Evolutionary conservation across 2,113 vertebrate species (phyloP).

Genomic region (Chauna torquata): DNA sequence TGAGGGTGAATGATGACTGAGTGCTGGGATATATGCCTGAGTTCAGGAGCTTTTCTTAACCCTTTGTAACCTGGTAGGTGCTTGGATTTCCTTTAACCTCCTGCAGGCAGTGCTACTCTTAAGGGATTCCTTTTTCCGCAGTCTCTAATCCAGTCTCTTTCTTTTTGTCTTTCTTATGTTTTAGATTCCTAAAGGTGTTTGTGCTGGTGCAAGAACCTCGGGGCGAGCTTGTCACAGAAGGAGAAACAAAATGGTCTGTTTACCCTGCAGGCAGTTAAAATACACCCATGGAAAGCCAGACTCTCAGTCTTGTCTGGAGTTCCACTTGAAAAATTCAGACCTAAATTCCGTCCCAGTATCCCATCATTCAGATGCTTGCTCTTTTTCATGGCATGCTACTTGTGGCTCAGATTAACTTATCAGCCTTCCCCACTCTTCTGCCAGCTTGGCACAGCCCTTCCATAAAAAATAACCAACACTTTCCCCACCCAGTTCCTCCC

Average conservation of each 20-base stretch:
- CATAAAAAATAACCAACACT: neutral
- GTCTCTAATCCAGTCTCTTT: slow-evolving; percentile 42
- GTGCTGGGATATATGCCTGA: neutral
- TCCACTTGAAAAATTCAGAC: slow-evolving; percentile 41
- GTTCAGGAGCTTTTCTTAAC: neutral
- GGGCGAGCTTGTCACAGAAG: slow-evolving; percentile 84
- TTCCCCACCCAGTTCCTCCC: neutral
- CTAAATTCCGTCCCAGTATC: slow-evolving; percentile 41
- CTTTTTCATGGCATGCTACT: slow-evolving; percentile 59
- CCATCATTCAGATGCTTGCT: slow-evolving; percentile 48
- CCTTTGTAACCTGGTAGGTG: neutral
- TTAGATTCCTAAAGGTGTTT: slow-evolving; percentile 93
- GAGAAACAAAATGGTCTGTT: slow-evolving; percentile 75
- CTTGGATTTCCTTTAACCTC: neutral
- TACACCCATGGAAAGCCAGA: slow-evolving; percentile 38
- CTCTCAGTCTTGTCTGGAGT: slow-evolving; percentile 48
- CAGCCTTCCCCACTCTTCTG: neutral
- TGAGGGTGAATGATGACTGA: neutral
- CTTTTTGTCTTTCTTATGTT: slow-evolving; percentile 78
- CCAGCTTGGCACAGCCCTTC: neutral
- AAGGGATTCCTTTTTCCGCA: neutral
- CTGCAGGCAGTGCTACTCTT: slow-evolving; percentile 5
- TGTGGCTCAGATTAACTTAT: slow-evolving; percentile 11
- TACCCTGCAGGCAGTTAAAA: slow-evolving; percentile 66
- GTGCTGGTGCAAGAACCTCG: slow-evolving; percentile 81